Base-by-base conservation (phyloP, 2,113 vertebrate species). In the Corythaeola cristata region DNA sequence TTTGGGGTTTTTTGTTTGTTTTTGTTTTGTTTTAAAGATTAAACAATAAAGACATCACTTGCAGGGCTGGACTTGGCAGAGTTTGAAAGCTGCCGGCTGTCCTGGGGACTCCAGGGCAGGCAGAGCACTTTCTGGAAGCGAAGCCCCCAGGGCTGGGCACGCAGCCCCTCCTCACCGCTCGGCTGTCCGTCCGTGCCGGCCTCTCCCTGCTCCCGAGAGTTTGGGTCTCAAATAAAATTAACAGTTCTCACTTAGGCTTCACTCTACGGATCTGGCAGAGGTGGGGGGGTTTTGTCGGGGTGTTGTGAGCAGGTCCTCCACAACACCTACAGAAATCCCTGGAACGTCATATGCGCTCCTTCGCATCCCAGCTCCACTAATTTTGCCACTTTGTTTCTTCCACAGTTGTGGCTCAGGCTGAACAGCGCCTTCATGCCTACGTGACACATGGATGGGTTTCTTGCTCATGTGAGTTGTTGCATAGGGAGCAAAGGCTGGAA, bases 261-360 rank as follows among this genome's bases (percentile, higher is more conserved):
- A 17, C 1, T 7, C 20, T 52, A 17, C 0, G 0, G 23, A 19
- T 30, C 44, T 32, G 78, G 16, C 30, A 47, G 64, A 30, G 33
- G 19, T 16, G 10, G 15, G 32, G 9, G 14, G 33, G 9, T 59
- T 32, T n/a, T 63, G 41, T 15, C 1, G 1, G 41, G 16, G 35
- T 5, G 0, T 2, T 18, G 27, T 9, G 47, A 39, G 53, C 32
- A 20, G 28, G 33, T 59, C 37, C 52, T 39, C 64, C 15, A 4
- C 5, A 12, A 62, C 73, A 52, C n/a, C 76, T 26, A 6, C 23
- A 3, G 41, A 20, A 35, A 39, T 10, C 41, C 80, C 11, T 0
- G 2, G 16, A 5, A 14, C 32, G 15, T 9, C 20, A 0, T 4
- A 3, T 1, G 3, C 21, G 18, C 45, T 11, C 17, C 19, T 28